Percentiles rank a stretch among this genome's conserved stretches.
phyloP scores from a whole-genome alignment of 2,797 vertebrate species.

The Propithecus deckenii region DNA sequence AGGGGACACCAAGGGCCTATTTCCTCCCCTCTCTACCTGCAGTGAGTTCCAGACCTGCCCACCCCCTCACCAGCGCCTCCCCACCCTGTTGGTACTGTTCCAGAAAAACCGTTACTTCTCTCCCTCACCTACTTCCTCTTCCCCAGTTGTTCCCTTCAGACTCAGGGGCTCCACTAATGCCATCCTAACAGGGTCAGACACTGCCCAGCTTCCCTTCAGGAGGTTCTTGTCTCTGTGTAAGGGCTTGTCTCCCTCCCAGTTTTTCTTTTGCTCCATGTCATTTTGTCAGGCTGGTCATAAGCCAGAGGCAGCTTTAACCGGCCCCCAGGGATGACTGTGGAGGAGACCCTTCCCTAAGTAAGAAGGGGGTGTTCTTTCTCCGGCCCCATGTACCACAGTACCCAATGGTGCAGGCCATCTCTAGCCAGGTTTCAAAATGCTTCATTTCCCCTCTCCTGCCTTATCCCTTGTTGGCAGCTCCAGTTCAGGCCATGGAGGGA shows the following conservation, averaged over 20 bases:
- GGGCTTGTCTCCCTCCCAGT: constrained; percentile 52
- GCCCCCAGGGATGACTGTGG: neutral
- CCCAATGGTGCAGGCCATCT: constrained; percentile 24
- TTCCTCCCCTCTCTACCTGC: constrained; percentile 73
- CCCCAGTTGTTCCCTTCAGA: constrained; percentile 63
- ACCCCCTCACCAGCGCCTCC: constrained; percentile 44
- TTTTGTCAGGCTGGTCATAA: constrained; percentile 54
- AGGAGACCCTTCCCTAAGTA: neutral
- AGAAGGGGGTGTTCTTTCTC: neutral
- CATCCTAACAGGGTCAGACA: constrained; percentile 55
- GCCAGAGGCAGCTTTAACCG: constrained; percentile 40
- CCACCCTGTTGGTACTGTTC: constrained; percentile 46
- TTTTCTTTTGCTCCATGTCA: constrained; percentile 76
- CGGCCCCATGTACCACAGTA: neutral
- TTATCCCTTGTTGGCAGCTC: constrained; percentile 42
- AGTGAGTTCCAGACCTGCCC: constrained; percentile 84
- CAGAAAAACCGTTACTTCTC: constrained; percentile 32
- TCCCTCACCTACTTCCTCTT: neutral
- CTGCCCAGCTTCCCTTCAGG: constrained; percentile 56
- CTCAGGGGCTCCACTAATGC: constrained; percentile 73
- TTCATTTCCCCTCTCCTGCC: constrained; percentile 29
- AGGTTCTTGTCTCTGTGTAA: constrained; percentile 49
- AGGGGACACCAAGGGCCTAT: constrained; percentile 72
- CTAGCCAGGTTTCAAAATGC: constrained; percentile 21
- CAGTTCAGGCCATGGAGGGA: constrained; percentile 60